Evolutionary conservation across 2,888 invertebrate genomes (phyloP).

Genomic region (Camponotus fellah): DNA sequence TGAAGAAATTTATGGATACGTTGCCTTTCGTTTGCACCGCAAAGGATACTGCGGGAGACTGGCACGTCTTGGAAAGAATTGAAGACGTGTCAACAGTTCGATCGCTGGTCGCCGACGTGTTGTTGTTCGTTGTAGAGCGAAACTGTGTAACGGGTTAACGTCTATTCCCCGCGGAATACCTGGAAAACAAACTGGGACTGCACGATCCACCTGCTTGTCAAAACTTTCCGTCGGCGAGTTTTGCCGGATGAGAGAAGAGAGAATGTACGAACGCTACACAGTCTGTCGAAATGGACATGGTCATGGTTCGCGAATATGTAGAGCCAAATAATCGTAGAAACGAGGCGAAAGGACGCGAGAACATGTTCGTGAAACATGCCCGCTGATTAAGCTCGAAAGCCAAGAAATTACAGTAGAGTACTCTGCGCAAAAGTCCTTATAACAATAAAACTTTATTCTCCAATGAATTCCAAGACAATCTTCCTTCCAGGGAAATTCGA

Average conservation of each 20-base stretch:
- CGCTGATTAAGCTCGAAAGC: slow-evolving; percentile 19
- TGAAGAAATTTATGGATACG: slow-evolving; percentile 3
- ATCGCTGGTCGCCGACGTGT: slow-evolving; percentile 40
- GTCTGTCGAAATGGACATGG: slow-evolving; percentile 45
- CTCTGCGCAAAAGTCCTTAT: slow-evolving; percentile 20
- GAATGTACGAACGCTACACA: slow-evolving; percentile 1
- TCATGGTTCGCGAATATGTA: slow-evolving; percentile 20
- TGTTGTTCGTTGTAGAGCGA: slow-evolving; percentile 69
- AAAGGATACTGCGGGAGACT: slow-evolving; percentile 56
- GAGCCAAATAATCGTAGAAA: slow-evolving; percentile 27
- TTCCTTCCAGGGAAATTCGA: slow-evolving; percentile 14
- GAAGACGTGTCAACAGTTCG: slow-evolving; percentile 55
- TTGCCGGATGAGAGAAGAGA: slow-evolving; percentile 19
- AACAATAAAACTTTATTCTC: slow-evolving; percentile 16
- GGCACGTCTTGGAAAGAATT: slow-evolving; percentile 37
- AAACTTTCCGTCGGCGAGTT: slow-evolving; percentile 60
- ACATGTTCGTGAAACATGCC: slow-evolving; percentile 20
- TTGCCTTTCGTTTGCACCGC: slow-evolving; percentile 17
- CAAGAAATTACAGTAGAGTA: slow-evolving; percentile 32
- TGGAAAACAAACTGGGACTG: slow-evolving; percentile 52
- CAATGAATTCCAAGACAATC: slow-evolving; percentile 16
- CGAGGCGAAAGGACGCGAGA: slow-evolving; percentile 26
- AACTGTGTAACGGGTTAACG: slow-evolving; percentile 71
- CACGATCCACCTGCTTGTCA: slow-evolving; percentile 61
- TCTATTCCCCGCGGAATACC: slow-evolving; percentile 53